Evolutionary conservation across 2,113 vertebrate species (phyloP).

Genomic region (Phoxinus phoxinus): DNA sequence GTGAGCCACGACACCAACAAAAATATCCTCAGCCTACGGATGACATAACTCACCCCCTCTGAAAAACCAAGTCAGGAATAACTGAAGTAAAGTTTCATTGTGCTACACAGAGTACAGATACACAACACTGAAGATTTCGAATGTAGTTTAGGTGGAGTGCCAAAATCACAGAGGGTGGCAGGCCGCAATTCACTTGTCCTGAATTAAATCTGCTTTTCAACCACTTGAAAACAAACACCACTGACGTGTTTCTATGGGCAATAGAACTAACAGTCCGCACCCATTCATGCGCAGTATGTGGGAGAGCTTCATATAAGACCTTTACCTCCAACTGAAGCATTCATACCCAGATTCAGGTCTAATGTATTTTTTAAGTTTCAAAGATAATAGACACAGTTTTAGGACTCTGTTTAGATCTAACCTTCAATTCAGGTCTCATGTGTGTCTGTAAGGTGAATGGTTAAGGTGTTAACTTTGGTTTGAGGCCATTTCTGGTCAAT

Average conservation of each 20-base stretch:
- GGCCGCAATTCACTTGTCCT: conserved; percentile 21
- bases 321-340: not conserved
- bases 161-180: not conserved
- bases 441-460: not conserved
- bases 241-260: not conserved
- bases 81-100: not conserved
- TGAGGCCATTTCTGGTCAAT: not conserved
- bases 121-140: not conserved
- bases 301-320: not conserved
- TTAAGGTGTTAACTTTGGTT: not conserved
- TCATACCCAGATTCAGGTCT: not conserved
- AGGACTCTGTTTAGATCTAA: not conserved
- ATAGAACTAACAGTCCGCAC: conserved; percentile 14
- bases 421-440: not conserved
- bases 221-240: conserved; percentile 26
- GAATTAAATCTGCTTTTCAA: conserved; percentile 56
- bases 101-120: not conserved
- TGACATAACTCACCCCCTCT: conserved; percentile 2
- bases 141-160: not conserved
- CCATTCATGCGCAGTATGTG: not conserved
- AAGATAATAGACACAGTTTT: not conserved
- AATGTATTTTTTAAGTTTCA: conserved; percentile 26
- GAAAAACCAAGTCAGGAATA: not conserved
- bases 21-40: conserved; percentile 36
- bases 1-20: conserved; percentile 2